Conservation (phyloP, 2,113 vertebrate genomes). For the Willisornis vidua region DNA sequence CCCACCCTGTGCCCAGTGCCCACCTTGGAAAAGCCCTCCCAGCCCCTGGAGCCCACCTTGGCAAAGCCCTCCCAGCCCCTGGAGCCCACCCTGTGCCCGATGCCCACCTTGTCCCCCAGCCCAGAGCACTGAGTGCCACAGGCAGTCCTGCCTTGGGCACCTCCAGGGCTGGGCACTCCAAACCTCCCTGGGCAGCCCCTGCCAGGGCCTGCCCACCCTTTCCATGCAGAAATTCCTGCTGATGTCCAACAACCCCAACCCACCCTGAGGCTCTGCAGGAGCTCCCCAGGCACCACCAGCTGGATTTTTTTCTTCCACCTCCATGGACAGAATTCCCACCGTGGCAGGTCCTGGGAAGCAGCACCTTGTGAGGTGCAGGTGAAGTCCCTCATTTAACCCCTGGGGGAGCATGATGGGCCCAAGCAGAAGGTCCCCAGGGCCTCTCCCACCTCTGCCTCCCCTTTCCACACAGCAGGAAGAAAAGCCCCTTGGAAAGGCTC, state of each 20-base stretch:
- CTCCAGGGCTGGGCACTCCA: background rate
- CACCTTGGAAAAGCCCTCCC: no score
- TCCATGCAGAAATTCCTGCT: background rate
- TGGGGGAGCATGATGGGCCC: accelerated
- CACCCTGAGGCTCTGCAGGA: no score
- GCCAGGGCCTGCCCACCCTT: background rate
- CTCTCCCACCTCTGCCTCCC: background rate
- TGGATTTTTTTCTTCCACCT: background rate
- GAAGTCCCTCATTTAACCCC: background rate
- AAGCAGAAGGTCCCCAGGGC: background rate
- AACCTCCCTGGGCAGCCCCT: background rate
- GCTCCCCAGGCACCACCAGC: background rate
- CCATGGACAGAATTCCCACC: no score
- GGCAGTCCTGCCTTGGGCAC: background rate
- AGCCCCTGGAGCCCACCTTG: no score
- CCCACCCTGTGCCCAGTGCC: background rate
- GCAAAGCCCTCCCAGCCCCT: no score
- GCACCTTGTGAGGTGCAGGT: accelerated
- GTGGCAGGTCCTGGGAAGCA: background rate
- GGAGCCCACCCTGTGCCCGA: background rate
- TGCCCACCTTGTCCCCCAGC: background rate
- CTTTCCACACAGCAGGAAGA: background rate
- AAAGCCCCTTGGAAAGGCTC: background rate
- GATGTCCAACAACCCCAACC: background rate
- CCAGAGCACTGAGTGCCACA: background rate